A percentile compares a stretch with the other conserved stretches of the same genome.
These are phyloP conservation scores for Germaria angustata DNA, from an alignment of 2,888 invertebrate genomes.

Conservation along the genomic window DNA sequence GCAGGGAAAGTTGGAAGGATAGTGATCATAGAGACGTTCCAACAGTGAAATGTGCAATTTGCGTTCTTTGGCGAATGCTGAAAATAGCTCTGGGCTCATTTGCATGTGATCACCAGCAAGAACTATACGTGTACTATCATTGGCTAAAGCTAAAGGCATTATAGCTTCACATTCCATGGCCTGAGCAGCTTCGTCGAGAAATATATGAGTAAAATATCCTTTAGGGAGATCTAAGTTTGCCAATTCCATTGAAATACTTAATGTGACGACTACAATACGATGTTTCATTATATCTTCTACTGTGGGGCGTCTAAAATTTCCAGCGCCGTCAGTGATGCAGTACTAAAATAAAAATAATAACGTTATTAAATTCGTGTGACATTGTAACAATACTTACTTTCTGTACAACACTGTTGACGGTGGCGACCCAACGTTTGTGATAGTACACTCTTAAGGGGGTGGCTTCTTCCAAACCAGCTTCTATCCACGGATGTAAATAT, in stretches of 20 bases:
- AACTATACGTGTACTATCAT: slow-evolving; percentile 86
- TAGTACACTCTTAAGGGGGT: slow-evolving; percentile 89
- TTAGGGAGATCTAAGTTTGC: slow-evolving; percentile 85
- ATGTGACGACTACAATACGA: slow-evolving; percentile 88
- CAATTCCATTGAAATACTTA: slow-evolving; percentile 88
- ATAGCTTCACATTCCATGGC: slow-evolving; percentile 92
- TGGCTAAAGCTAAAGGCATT: slow-evolving; percentile 88
- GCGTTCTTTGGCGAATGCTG: slow-evolving; percentile 86
- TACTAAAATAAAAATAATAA: slow-evolving; percentile 81
- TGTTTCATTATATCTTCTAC: slow-evolving; percentile 86
- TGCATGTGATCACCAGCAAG: slow-evolving; percentile 93
- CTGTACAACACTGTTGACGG: slow-evolving; percentile 86
- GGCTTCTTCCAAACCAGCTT: slow-evolving; percentile 84
- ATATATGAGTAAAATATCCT: slow-evolving; percentile 87
- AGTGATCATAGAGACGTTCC: slow-evolving; percentile 88
- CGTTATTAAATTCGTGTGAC: neutral
- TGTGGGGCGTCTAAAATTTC: slow-evolving; percentile 85
- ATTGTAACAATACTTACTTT: slow-evolving; percentile 80
- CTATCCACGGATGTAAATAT: slow-evolving; percentile 89
- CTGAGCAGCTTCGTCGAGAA: slow-evolving; percentile 93
- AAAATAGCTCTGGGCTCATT: slow-evolving; percentile 90
- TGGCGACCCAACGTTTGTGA: slow-evolving; percentile 88
- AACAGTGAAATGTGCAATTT: slow-evolving; percentile 87
- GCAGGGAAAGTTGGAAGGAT: slow-evolving; percentile 87
- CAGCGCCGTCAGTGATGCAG: slow-evolving; percentile 85